Evolutionary conservation across 2,113 vertebrate species (phyloP).

Genomic region (Alethe castanea): DNA sequence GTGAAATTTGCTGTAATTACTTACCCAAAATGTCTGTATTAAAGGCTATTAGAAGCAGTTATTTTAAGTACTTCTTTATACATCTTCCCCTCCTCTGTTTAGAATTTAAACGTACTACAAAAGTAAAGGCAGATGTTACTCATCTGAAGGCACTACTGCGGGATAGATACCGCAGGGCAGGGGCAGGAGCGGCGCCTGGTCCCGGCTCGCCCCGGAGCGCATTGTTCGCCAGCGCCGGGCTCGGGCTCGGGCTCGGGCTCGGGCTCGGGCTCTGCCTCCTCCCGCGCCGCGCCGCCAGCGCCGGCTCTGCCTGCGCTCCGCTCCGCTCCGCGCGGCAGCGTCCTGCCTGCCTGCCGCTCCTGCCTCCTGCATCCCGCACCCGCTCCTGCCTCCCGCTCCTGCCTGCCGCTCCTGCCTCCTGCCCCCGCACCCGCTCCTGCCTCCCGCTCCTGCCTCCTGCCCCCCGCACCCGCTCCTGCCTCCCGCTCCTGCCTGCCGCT

Average conservation of each 20-base stretch:
- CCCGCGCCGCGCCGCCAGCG: not conserved
- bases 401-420: too few relatives aligned
- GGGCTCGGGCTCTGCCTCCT: conserved; percentile 44
- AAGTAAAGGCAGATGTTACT: conserved; percentile 80
- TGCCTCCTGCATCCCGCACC: not conserved
- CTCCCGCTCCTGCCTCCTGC: not conserved
- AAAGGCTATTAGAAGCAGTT: conserved; percentile 90
- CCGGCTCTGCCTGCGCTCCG: not conserved
- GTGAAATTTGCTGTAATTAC: conserved; percentile 88
- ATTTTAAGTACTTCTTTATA: conserved; percentile 84
- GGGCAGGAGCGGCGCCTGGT: conserved; percentile 53
- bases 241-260: conserved; percentile 64
- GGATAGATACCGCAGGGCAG: conserved; percentile 49
- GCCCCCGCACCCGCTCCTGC: not conserved
- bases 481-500: not conserved
- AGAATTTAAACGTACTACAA: conserved; percentile 79
- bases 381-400: not conserved
- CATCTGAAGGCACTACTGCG: conserved; percentile 67
- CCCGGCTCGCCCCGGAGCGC: conserved; percentile 38
- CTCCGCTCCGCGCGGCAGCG: not conserved
- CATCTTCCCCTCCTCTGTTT: conserved; percentile 80
- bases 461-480: not conserved
- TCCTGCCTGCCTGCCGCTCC: not conserved
- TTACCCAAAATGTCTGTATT: conserved; percentile 87
- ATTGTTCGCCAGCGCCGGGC: conserved; percentile 69